Conservation (phyloP, 2,888 invertebrate genomes). For the Troilus luridus region DNA sequence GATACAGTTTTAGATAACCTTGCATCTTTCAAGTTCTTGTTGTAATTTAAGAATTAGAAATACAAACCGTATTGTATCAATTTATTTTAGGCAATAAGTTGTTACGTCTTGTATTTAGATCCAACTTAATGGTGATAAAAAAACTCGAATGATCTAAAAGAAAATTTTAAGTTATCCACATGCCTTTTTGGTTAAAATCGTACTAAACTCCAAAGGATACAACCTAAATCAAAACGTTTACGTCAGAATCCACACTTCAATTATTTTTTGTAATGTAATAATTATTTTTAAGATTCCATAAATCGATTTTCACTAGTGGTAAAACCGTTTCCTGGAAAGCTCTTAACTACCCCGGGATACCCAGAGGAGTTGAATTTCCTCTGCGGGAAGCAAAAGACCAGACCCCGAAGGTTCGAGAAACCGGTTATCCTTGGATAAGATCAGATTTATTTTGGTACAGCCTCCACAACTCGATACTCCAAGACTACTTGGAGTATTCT, state of each 20-base stretch:
- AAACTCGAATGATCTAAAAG: too few species aligned
- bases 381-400: fast-evolving
- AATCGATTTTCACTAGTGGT: neutral
- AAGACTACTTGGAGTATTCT: neutral
- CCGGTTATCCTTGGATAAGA: slow-evolving; percentile 19
- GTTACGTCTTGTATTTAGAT: too few species aligned
- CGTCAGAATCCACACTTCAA: neutral
- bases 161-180: too few species aligned
- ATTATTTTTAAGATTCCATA: neutral
- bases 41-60: too few species aligned
- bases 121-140: too few species aligned
- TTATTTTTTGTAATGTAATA: neutral
- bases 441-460: slow-evolving; percentile 9
- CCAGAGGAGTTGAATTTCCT: neutral
- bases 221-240: too few species aligned
- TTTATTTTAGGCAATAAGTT: too few species aligned
- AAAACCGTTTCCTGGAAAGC: neutral
- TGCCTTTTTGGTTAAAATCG: too few species aligned
- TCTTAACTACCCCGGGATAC: neutral
- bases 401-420: neutral
- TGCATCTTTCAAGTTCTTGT: too few species aligned
- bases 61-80: too few species aligned
- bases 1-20: too few species aligned
- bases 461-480: neutral
- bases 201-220: too few species aligned